Percentiles rank a stretch among this genome's conserved stretches.
These are phyloP conservation scores for Homarus gammarus DNA, from an alignment of 2,888 invertebrate species.

Conservation along the genomic window DNA sequence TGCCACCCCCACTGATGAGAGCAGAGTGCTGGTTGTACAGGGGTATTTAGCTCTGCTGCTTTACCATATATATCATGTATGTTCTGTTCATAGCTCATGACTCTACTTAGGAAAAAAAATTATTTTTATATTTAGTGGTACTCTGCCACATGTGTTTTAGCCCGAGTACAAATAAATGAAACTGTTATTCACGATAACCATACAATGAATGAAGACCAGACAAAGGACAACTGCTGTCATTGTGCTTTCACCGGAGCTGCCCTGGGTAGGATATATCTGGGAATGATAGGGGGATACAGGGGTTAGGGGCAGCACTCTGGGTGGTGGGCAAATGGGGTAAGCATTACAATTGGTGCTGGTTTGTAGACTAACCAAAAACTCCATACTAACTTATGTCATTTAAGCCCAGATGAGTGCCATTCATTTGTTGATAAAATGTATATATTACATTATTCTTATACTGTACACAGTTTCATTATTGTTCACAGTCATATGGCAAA, in stretches of 20 bases:
- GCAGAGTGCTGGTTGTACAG: constrained; percentile 23
- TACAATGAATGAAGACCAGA: constrained; percentile 11
- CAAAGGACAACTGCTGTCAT: neutral
- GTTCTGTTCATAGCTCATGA: constrained; percentile 52
- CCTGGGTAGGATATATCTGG: neutral
- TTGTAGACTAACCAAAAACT: neutral
- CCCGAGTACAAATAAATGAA: constrained; percentile 60
- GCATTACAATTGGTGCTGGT: neutral
- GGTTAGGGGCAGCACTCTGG: neutral
- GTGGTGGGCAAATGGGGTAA: neutral
- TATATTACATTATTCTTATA: too few species aligned
- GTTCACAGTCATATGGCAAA: neutral
- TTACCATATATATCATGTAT: constrained; percentile 22
- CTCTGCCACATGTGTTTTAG: constrained; percentile 47
- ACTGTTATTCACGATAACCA: constrained; percentile 45
- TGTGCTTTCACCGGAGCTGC: neutral
- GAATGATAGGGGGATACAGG: neutral
- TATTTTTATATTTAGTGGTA: constrained; percentile 67
- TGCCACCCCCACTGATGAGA: constrained; percentile 16
- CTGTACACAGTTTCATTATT: too few species aligned
- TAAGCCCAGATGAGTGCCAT: neutral
- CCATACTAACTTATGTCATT: neutral
- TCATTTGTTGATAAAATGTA: neutral
- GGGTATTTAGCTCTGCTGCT: constrained; percentile 32
- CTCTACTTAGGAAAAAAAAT: constrained; percentile 47